Percentiles rank a stretch among this genome's conserved stretches.
Conservation (phyloP, 2,797 vertebrate genomes). For the Platyrinchus mystaceus region DNA sequence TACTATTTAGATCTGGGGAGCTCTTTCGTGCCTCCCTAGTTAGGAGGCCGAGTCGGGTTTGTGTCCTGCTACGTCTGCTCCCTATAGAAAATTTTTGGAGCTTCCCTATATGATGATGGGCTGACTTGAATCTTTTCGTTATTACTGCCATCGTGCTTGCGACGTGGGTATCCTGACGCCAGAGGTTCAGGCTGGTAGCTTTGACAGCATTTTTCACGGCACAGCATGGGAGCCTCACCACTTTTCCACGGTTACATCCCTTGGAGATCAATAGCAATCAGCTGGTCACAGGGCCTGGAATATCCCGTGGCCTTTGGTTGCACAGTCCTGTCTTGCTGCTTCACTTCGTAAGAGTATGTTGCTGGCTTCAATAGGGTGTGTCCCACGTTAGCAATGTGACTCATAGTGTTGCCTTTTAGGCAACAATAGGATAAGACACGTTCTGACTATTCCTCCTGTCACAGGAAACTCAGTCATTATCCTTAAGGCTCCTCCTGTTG, state of each 20-base stretch:
- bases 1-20: not conserved
- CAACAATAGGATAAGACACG: not conserved
- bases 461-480: not conserved
- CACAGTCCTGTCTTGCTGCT: not conserved
- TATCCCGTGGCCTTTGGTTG: fast-evolving
- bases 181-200: not conserved
- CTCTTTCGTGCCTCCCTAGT: not conserved
- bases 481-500: not conserved
- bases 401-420: not conserved
- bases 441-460: not conserved
- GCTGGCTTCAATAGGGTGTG: not conserved
- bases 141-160: fast-evolving
- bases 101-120: fast-evolving
- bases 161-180: not conserved
- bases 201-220: not conserved
- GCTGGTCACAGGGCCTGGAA: not conserved
- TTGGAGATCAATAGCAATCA: fast-evolving
- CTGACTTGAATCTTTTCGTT: not conserved
- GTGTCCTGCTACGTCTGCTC: not conserved
- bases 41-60: not conserved
- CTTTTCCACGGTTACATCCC: not conserved
- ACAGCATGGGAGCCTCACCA: fast-evolving
- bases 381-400: not conserved
- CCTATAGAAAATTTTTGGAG: not conserved
- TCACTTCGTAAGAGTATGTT: fast-evolving